Conservation (phyloP, 2,888 invertebrate genomes). For the Formica aserva region DNA sequence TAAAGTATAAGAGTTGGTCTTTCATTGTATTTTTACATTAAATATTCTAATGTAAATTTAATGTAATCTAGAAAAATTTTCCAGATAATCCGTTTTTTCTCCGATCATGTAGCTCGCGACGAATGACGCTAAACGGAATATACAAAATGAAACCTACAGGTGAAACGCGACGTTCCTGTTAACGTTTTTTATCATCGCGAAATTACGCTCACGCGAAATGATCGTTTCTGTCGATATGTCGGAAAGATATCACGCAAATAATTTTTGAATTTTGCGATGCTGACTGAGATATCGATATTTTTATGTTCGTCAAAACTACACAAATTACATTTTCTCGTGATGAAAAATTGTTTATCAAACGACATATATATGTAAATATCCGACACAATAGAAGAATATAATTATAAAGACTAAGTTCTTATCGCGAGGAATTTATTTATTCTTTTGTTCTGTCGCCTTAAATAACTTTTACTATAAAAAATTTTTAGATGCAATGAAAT, state of each 20-base stretch:
- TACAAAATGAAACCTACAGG: not conserved
- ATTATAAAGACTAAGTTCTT: not conserved
- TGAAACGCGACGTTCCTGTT: not conserved
- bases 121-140: not conserved
- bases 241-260: not conserved
- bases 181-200: not conserved
- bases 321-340: not conserved
- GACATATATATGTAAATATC: not conserved
- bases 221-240: slow-evolving; percentile 3
- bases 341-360: not conserved
- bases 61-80: not conserved
- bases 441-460: not conserved
- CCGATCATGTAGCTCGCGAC: not conserved
- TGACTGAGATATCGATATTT: not conserved
- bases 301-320: not conserved
- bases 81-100: not conserved
- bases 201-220: slow-evolving; percentile 5
- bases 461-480: not conserved
- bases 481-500: not conserved
- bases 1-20: not conserved
- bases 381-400: not conserved
- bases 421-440: not conserved
- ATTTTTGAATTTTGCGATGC: not conserved
- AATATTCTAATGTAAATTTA: not conserved
- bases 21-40: not conserved